Percentiles rank a stretch among this genome's conserved stretches.
Conservation (phyloP, 2,888 invertebrate genomes). For the Oxycera nigricornis region DNA sequence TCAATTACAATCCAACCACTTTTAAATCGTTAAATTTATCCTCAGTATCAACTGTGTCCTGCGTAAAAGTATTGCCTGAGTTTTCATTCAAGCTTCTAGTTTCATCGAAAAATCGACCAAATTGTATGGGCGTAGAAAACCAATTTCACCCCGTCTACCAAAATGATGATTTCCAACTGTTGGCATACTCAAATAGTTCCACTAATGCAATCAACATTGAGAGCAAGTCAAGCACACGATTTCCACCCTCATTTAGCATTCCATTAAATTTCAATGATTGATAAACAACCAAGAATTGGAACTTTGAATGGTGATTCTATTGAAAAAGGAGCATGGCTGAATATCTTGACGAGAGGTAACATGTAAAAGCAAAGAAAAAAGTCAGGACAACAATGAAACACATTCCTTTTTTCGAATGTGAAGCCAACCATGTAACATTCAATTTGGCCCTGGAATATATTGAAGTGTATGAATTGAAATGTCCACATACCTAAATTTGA, state of each 20-base stretch:
- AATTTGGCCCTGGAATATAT: background rate
- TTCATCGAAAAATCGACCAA: too few relatives aligned
- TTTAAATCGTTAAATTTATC: too few relatives aligned
- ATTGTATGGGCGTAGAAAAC: too few relatives aligned
- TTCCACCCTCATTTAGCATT: slow-evolving; percentile 18
- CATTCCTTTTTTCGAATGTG: slow-evolving; percentile 3
- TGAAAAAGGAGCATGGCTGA: background rate
- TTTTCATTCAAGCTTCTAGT: too few relatives aligned
- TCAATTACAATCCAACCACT: too few relatives aligned
- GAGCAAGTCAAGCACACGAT: background rate
- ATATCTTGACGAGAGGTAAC: background rate
- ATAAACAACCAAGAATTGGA: background rate
- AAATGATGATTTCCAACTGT: background rate
- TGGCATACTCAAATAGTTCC: background rate
- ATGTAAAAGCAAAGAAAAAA: background rate
- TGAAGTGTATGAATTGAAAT: slow-evolving; percentile 10
- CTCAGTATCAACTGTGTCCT: too few relatives aligned
- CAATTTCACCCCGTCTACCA: background rate
- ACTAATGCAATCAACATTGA: background rate
- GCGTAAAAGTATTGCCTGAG: too few relatives aligned
- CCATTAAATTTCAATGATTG: slow-evolving; percentile 30
- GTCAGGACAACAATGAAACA: slow-evolving; percentile 1
- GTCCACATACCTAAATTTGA: too few relatives aligned
- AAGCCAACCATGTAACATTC: background rate
- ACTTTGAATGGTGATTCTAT: background rate